A percentile compares a stretch with the other conserved stretches of the same genome.
Evolutionary conservation across 2,113 vertebrate species (phyloP).

Genomic region (Chionodraco myersi): DNA sequence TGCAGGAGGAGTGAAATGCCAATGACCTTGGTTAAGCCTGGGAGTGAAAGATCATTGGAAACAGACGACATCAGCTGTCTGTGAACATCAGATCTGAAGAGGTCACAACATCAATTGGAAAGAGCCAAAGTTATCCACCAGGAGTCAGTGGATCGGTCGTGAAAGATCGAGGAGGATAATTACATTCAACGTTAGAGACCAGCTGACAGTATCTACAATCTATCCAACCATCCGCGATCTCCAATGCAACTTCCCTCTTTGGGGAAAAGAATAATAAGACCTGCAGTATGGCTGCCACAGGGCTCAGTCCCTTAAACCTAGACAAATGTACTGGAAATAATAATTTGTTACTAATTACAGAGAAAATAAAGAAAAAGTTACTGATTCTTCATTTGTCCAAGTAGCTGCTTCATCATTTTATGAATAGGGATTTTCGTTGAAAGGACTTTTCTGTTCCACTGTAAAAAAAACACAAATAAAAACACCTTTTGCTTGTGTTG

Average conservation of each 20-base stretch:
- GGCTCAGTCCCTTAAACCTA: not conserved
- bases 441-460: not conserved
- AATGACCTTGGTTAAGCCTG: not conserved
- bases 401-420: not conserved
- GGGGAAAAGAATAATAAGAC: not conserved
- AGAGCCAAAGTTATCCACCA: not conserved
- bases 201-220: not conserved
- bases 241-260: not conserved
- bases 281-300: not conserved
- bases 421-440: not conserved
- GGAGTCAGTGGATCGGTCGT: not conserved
- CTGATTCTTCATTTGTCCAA: not conserved
- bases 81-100: not conserved
- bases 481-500: too few relatives aligned
- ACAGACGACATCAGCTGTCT: not conserved
- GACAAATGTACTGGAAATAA: too few relatives aligned
- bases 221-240: not conserved
- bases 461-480: too few relatives aligned
- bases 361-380: not conserved
- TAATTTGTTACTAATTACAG: not conserved
- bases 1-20: not conserved
- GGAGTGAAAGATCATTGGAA: not conserved
- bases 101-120: slow-evolving; percentile 6
- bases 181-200: not conserved
- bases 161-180: slow-evolving; percentile 14